Evolutionary conservation across 2,888 invertebrate genomes (phyloP).

Genomic region (Eurytoma adleriae): DNA sequence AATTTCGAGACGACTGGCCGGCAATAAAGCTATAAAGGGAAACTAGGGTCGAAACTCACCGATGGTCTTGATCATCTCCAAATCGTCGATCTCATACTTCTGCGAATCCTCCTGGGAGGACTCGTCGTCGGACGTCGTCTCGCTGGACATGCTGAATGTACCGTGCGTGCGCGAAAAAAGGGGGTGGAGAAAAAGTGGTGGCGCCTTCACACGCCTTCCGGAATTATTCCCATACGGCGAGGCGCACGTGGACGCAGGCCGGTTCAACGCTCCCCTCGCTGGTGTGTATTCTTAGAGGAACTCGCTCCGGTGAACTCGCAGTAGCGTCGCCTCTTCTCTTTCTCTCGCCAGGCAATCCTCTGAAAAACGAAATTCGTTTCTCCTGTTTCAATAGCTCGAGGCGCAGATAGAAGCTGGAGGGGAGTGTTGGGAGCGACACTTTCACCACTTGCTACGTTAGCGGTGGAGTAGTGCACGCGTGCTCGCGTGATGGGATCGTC

Average conservation of each 20-base stretch:
- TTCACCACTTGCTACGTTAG: constrained; percentile 13
- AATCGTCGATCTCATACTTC: constrained; percentile 84
- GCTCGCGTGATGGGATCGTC: neutral
- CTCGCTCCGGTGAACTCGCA: neutral
- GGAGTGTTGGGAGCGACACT: neutral
- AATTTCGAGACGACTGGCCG: too few species aligned
- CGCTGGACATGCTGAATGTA: constrained; percentile 62
- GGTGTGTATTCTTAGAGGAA: constrained; percentile 21
- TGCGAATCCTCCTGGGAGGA: constrained; percentile 70
- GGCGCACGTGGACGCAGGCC: constrained; percentile 2
- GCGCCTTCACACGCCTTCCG: neutral
- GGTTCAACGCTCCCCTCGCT: constrained; percentile 50
- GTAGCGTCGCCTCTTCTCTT: neutral
- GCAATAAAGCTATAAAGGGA: too few species aligned
- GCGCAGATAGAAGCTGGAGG: too few species aligned
- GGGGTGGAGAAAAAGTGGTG: too few species aligned
- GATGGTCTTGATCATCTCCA: constrained; percentile 91
- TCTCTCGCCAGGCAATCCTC: neutral
- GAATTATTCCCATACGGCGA: neutral
- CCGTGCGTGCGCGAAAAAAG: neutral
- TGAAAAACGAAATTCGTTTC: too few species aligned
- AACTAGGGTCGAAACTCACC: constrained; percentile 79
- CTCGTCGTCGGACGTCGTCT: constrained; percentile 70
- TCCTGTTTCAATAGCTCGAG: too few species aligned
- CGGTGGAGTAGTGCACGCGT: neutral